Percentiles rank a stretch among this genome's conserved stretches.
Evolutionary conservation across 2,113 vertebrate species (phyloP).

Genomic region (Malurus alboscapulatus): DNA sequence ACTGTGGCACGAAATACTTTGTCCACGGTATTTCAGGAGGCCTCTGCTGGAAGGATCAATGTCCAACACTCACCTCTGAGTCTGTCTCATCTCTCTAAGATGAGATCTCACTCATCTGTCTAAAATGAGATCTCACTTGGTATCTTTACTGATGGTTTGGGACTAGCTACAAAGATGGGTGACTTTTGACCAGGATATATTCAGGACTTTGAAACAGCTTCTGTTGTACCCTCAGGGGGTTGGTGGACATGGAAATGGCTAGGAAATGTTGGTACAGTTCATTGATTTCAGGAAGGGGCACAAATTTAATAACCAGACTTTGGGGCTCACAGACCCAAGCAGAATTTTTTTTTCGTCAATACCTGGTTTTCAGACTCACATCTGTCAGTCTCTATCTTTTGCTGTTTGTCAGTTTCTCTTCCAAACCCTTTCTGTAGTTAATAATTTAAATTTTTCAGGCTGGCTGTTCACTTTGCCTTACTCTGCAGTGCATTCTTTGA

Average conservation of each 20-base stretch:
- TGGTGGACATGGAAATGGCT: fast-evolving
- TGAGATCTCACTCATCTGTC: background rate
- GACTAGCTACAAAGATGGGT: background rate
- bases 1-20: background rate
- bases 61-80: background rate
- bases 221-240: background rate
- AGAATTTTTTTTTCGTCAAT: background rate
- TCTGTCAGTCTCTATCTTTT: background rate
- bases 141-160: background rate
- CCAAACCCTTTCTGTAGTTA: background rate
- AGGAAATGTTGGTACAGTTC: background rate
- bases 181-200: background rate
- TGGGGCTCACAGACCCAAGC: background rate
- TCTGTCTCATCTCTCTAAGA: background rate
- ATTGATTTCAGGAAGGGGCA: background rate
- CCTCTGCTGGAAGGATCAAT: background rate
- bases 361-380: background rate
- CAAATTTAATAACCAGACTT: background rate
- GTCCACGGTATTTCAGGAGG: background rate
- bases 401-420: background rate
- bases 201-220: background rate
- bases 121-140: background rate
- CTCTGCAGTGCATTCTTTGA: slow-evolving; percentile 4
- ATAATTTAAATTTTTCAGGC: slow-evolving; percentile 26
- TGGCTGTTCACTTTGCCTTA: slow-evolving; percentile 14